Percentiles rank a stretch among this genome's conserved stretches.
Evolutionary conservation across 2,113 vertebrate species (phyloP).

Genomic region (Ondatra zibethicus): DNA sequence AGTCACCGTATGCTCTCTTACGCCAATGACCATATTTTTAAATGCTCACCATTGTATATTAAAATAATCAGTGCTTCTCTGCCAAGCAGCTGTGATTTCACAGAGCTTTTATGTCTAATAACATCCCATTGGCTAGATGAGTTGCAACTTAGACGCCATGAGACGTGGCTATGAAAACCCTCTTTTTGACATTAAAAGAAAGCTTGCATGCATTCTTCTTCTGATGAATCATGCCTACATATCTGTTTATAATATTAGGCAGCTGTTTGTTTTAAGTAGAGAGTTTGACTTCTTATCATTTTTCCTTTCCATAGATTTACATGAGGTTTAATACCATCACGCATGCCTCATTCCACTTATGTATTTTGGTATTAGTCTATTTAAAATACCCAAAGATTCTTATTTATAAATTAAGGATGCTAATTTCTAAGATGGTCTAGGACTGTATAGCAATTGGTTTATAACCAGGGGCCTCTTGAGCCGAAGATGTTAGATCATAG

Average conservation of each 20-base stretch:
- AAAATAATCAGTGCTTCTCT: conserved; percentile 9
- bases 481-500: neutral
- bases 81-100: conserved; percentile 36
- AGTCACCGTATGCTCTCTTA: neutral
- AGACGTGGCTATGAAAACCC: neutral
- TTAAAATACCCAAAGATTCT: neutral
- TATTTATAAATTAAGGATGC: neutral
- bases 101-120: conserved; percentile 40
- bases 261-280: neutral
- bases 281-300: neutral
- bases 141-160: neutral
- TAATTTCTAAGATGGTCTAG: neutral
- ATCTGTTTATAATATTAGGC: neutral
- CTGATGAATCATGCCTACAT: neutral
- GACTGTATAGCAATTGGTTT: neutral
- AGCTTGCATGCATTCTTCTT: neutral
- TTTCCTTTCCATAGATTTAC: neutral
- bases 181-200: neutral
- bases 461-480: neutral
- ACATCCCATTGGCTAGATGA: conserved; percentile 12
- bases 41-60: conserved; percentile 5
- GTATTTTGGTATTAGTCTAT: neutral
- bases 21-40: neutral
- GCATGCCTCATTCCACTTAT: neutral
- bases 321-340: too few relatives aligned